A percentile compares a stretch with the other conserved stretches of the same genome.
These are phyloP conservation scores for Papilio dardanus DNA, from an alignment of 1,140 invertebrate genomes.

Conservation along the genomic window DNA sequence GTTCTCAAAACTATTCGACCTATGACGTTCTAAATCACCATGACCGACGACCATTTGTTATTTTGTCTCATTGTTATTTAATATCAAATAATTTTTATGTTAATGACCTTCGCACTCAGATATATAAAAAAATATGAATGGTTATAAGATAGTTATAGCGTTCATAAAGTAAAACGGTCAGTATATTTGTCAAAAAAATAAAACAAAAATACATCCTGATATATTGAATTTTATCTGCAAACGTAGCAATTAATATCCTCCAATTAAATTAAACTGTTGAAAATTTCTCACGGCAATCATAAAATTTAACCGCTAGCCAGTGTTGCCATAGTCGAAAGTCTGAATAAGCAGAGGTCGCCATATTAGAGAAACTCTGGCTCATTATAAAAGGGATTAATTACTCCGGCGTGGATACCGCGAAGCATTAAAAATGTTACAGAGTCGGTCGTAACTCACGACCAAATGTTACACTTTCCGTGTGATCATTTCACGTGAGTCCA, in stretches of 20 bases:
- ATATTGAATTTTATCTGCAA: constrained; percentile 3
- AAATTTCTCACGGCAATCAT: constrained; percentile 68
- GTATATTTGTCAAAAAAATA: neutral
- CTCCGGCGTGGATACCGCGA: constrained; percentile 56
- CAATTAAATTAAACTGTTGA: constrained; percentile 54
- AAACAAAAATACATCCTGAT: constrained; percentile 6
- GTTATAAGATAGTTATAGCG: neutral
- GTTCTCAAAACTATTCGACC: constrained; percentile 68
- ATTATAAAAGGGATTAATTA: constrained; percentile 73
- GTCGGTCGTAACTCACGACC: constrained; percentile 56
- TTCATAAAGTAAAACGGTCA: neutral
- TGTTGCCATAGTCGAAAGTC: constrained; percentile 52
- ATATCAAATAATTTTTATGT: neutral
- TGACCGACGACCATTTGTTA: constrained; percentile 1
- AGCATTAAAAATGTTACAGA: constrained; percentile 65
- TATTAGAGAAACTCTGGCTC: constrained; percentile 54
- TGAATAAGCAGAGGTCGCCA: constrained; percentile 58
- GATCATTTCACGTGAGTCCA: constrained; percentile 54
- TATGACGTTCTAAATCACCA: constrained; percentile 51
- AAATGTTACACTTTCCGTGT: constrained; percentile 56
- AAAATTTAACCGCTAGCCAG: constrained; percentile 57
- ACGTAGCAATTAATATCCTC: constrained; percentile 37
- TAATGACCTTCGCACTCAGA: neutral
- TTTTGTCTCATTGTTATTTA: constrained; percentile 15
- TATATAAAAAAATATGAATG: neutral